Evolutionary conservation across 1,140 invertebrate species (phyloP).

Genomic region (Hycleus phaleratus): DNA sequence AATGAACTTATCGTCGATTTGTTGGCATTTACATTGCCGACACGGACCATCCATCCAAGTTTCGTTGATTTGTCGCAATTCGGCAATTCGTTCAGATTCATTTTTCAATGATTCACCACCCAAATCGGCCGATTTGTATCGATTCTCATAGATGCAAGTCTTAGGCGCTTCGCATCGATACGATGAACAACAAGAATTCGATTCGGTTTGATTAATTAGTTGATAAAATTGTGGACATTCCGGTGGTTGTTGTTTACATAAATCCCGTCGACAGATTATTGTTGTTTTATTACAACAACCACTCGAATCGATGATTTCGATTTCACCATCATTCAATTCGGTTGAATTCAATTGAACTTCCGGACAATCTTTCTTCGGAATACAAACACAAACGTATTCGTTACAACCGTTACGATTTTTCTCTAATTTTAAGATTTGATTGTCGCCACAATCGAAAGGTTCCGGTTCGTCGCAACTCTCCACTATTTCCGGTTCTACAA

Average conservation of each 20-base stretch:
- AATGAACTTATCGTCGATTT: slow-evolving; percentile 22
- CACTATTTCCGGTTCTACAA: too few relatives aligned
- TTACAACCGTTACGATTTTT: slow-evolving; percentile 52
- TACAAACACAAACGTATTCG: slow-evolving; percentile 65
- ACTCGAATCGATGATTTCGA: slow-evolving; percentile 23
- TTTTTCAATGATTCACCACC: slow-evolving; percentile 50
- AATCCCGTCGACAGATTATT: slow-evolving; percentile 51
- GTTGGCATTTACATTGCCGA: slow-evolving; percentile 50
- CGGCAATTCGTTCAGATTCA: slow-evolving; percentile 16
- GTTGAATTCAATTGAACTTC: slow-evolving; percentile 36
- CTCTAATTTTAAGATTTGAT: slow-evolving; percentile 58
- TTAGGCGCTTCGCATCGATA: slow-evolving; percentile 60
- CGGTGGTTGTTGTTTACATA: slow-evolving; percentile 46
- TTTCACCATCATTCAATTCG: slow-evolving; percentile 49
- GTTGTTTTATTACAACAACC: slow-evolving; percentile 62
- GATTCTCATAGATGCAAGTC: slow-evolving; percentile 57
- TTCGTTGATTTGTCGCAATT: slow-evolving; percentile 37
- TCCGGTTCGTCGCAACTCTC: slow-evolving; percentile 34
- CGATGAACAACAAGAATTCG: slow-evolving; percentile 54
- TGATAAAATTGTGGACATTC: slow-evolving; percentile 55
- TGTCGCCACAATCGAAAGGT: slow-evolving; percentile 59
- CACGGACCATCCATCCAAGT: slow-evolving; percentile 64
- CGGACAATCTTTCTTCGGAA: slow-evolving; percentile 59
- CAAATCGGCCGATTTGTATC: slow-evolving; percentile 45
- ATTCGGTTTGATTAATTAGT: slow-evolving; percentile 36